Conservation (phyloP, 2,888 invertebrate genomes). For the Cremastobaeus sp. region DNA sequence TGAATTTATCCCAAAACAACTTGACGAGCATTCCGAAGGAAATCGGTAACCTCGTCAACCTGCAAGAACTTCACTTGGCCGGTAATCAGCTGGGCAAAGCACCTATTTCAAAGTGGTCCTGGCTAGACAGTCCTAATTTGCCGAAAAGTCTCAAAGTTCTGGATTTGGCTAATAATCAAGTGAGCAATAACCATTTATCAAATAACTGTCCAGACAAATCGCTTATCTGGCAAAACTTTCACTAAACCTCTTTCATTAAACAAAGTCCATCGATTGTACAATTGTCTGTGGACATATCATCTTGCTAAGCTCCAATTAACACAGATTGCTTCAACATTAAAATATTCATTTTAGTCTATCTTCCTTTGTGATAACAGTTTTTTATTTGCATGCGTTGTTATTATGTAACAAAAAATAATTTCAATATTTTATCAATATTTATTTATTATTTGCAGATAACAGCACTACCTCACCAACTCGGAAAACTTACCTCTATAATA, state of each 20-base stretch:
- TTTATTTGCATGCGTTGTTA: too few species aligned
- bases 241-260: constrained; percentile 16
- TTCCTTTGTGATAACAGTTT: too few species aligned
- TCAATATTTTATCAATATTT: too few species aligned
- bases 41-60: constrained; percentile 82
- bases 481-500: constrained; percentile 82
- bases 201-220: too few species aligned
- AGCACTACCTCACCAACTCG: constrained; percentile 82
- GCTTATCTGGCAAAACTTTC: constrained; percentile 18
- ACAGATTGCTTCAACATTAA: constrained; percentile 18
- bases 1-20: constrained; percentile 86
- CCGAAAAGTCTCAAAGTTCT: constrained; percentile 80
- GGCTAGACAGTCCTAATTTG: constrained; percentile 82
- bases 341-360: too few species aligned
- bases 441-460: constrained; percentile 64
- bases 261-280: constrained; percentile 46
- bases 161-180: constrained; percentile 83
- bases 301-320: constrained; percentile 21
- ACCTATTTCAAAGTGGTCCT: constrained; percentile 82
- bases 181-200: background rate
- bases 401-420: too few species aligned
- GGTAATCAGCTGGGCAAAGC: constrained; percentile 83
- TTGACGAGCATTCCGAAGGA: constrained; percentile 85
- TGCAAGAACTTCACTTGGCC: constrained; percentile 83
- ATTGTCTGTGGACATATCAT: constrained; percentile 33